Evolutionary conservation across 2,113 vertebrate genomes (phyloP).

Genomic region (Acanthisitta chloris): DNA sequence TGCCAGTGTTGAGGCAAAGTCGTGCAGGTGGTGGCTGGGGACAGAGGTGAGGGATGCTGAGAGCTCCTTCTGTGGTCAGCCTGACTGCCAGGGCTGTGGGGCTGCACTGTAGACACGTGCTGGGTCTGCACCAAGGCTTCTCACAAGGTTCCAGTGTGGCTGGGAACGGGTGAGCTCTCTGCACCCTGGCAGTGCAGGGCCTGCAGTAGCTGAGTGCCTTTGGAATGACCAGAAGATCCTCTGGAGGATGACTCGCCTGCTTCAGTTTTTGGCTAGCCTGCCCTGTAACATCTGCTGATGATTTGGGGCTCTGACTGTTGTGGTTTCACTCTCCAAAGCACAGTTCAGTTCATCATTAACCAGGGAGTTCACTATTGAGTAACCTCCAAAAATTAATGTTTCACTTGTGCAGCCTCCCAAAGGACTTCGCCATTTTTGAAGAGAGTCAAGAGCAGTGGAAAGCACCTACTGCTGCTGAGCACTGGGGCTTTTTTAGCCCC

Average conservation of each 20-base stretch:
- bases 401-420: neutral
- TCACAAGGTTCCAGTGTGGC: fast-evolving
- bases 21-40: neutral
- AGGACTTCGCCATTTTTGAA: neutral
- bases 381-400: neutral
- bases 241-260: neutral
- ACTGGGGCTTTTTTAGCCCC: neutral
- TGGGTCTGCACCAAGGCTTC: neutral
- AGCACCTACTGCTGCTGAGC: neutral
- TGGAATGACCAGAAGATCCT: neutral
- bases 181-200: neutral
- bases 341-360: conserved; percentile 2
- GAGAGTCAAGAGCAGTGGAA: neutral
- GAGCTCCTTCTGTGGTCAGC: neutral
- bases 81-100: neutral
- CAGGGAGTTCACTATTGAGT: neutral
- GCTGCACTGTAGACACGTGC: neutral
- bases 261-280: neutral
- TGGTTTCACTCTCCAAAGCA: neutral
- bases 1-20: neutral
- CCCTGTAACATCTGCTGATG: neutral
- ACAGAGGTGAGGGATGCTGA: neutral
- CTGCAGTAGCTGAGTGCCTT: neutral
- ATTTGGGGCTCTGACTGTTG: neutral
- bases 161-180: too few relatives aligned